Conservation (phyloP, 2,888 invertebrate species). For the Drosophila quinaria region DNA sequence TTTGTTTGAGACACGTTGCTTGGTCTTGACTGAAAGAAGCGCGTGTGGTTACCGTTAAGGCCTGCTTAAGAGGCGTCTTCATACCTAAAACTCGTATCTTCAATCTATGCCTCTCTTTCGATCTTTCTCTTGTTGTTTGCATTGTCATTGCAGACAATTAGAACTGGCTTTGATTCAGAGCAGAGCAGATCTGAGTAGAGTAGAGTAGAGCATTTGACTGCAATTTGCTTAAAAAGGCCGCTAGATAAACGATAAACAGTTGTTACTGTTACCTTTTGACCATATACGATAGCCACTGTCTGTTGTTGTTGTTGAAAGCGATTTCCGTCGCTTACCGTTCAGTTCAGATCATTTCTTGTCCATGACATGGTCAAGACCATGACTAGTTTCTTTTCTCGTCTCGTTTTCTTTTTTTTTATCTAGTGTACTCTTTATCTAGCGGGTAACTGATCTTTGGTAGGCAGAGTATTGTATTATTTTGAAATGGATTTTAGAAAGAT, state of each 20-base stretch:
- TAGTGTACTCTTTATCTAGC: constrained; percentile 10
- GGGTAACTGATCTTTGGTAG: constrained; percentile 10
- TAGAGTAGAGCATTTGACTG: constrained; percentile 56
- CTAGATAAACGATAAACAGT: constrained; percentile 72
- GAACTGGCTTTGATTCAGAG: constrained; percentile 48
- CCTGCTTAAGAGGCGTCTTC: constrained; percentile 42
- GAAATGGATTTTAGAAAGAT: background rate
- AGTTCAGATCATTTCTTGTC: constrained; percentile 46
- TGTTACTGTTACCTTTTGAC: constrained; percentile 58
- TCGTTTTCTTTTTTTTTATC: background rate
- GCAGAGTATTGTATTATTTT: background rate
- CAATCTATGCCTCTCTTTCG: constrained; percentile 18
- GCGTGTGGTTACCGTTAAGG: constrained; percentile 70
- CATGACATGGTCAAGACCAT: constrained; percentile 61
- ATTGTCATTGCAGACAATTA: constrained; percentile 75
- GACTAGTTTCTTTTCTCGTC: constrained; percentile 56
- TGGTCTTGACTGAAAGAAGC: constrained; percentile 28
- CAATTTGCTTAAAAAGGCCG: constrained; percentile 69
- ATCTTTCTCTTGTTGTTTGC: constrained; percentile 42
- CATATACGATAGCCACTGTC: constrained; percentile 40
- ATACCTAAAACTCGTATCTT: constrained; percentile 33
- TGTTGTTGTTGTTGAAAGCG: constrained; percentile 23
- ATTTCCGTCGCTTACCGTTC: constrained; percentile 57
- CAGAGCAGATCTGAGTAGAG: constrained; percentile 5
- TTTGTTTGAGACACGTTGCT: constrained; percentile 36